Evolutionary conservation across 2,888 invertebrate species (phyloP).

Genomic region (Lepidochitona cinerea): DNA sequence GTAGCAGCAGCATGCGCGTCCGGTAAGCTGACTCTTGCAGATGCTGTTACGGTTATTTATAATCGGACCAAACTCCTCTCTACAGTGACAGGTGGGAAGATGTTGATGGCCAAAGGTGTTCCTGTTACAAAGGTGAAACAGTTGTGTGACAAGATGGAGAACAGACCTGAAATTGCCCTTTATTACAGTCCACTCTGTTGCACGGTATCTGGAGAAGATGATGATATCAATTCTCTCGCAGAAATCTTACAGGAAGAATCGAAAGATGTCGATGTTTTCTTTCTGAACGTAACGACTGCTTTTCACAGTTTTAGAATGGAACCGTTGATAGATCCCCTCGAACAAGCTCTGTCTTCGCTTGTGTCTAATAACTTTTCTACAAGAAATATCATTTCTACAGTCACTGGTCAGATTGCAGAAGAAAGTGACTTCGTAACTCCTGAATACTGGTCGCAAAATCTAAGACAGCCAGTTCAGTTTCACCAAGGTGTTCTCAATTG

Average conservation of each 20-base stretch:
- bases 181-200: slow-evolving; percentile 36
- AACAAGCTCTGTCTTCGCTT: slow-evolving; percentile 23
- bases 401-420: slow-evolving; percentile 32
- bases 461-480: slow-evolving; percentile 46
- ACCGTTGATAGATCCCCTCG: slow-evolving; percentile 28
- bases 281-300: slow-evolving; percentile 44
- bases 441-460: slow-evolving; percentile 51
- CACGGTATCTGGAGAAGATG: slow-evolving; percentile 39
- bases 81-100: slow-evolving; percentile 39
- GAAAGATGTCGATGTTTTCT: slow-evolving; percentile 19
- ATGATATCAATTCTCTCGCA: slow-evolving; percentile 25
- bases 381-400: slow-evolving; percentile 43
- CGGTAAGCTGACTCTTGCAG: slow-evolving; percentile 32
- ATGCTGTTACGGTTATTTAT: slow-evolving; percentile 49
- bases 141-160: slow-evolving; percentile 13
- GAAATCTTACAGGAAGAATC: background rate
- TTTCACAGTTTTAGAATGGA: slow-evolving; percentile 50
- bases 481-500: slow-evolving; percentile 27
- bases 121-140: slow-evolving; percentile 20
- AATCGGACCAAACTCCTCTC: slow-evolving; percentile 37
- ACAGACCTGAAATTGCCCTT: slow-evolving; percentile 32
- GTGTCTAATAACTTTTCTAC: slow-evolving; percentile 14
- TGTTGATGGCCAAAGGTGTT: slow-evolving; percentile 42
- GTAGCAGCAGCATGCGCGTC: slow-evolving; percentile 45
- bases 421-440: slow-evolving; percentile 28